Base-by-base conservation (phyloP, 2,888 invertebrate genomes). In the Temnothorax rugatulus region DNA sequence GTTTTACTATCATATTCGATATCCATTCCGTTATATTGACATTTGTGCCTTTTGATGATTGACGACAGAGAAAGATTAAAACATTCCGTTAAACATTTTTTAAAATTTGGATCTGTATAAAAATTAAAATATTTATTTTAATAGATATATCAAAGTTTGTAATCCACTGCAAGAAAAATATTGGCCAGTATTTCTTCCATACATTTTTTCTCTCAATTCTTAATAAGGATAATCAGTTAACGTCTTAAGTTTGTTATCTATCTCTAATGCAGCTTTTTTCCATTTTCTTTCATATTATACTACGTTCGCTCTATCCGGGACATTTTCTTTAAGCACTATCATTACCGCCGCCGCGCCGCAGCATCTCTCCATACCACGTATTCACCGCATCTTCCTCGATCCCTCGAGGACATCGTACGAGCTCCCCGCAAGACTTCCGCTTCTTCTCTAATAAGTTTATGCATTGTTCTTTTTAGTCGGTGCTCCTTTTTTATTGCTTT, bases 171-270 rank as follows among this genome's bases (percentile, higher is more conserved):
- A 34, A 38, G 8, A 15, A 38, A 76, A 34, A 0, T 50, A 29
- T 47, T n/a, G 1, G 1, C 50, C 38, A 38, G 7, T 15, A 2
- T n/a, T 18, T 34, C 21, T n/a, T 54, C 21, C 9, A n/a, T 21
- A 9, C n/a, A 9, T 54, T 9, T 21, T 34, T 59, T 25, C 29
- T 50, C 25, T 29, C 8, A 25, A 41, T 44, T n/a, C n/a, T 54
- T 85, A 91, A 91, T 91, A 92, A 92, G 90, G 88, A 92, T 91
- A 91, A 92, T 92, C 91, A 92, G 90, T 90, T 87, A 88, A 87
- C 87, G 87, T 89, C 84, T 89, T 90, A 63, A 13, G 0, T 74
- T 79, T 82, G 74, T 85, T 86, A 69, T 79, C 85, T 73, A 71
- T 84, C 81, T 84, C 75, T 69, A 50, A 57, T 38, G 76, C 61